Evolutionary conservation across 2,113 vertebrate species (phyloP).

Genomic region (Amphiprion percula): DNA sequence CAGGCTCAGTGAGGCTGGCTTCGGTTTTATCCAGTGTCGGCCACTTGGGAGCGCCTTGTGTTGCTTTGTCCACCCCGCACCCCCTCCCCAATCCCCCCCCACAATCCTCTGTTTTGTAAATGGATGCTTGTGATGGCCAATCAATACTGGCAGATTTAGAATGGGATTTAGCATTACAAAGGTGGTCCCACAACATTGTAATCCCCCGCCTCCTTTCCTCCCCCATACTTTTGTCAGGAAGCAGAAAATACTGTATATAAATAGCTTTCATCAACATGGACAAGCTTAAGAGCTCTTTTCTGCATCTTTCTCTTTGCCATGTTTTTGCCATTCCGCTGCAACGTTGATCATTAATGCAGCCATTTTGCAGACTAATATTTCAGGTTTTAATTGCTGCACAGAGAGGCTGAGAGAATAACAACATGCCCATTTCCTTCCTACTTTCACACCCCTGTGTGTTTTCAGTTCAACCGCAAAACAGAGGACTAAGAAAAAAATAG

Average conservation of each 20-base stretch:
- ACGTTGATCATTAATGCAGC: conserved; percentile 57
- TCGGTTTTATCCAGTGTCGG: conserved; percentile 66
- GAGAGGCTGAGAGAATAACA: conserved; percentile 49
- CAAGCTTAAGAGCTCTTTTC: conserved; percentile 49
- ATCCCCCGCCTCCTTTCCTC: conserved; percentile 64
- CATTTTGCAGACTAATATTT: conserved; percentile 74
- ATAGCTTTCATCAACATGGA: conserved; percentile 63
- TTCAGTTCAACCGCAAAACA: conserved; percentile 18
- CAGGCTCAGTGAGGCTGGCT: conserved; percentile 58
- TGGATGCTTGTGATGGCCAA: conserved; percentile 76
- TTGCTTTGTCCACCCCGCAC: conserved; percentile 38
- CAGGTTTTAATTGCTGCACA: conserved; percentile 74
- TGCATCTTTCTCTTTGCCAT: background rate
- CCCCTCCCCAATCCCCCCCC: conserved; percentile 22
- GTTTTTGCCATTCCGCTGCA: conserved; percentile 7
- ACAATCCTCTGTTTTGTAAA: conserved; percentile 70
- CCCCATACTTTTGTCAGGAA: conserved; percentile 53
- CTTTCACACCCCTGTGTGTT: conserved; percentile 28
- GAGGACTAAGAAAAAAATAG: conserved; percentile 35
- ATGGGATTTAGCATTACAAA: conserved; percentile 81
- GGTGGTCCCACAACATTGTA: conserved; percentile 78
- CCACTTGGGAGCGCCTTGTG: conserved; percentile 70
- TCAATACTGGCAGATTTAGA: conserved; percentile 83
- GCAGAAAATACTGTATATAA: conserved; percentile 68
- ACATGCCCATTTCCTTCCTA: conserved; percentile 34